Evolutionary conservation across 1,140 invertebrate species (phyloP).

Genomic region (Zaprionus ghesquierei): DNA sequence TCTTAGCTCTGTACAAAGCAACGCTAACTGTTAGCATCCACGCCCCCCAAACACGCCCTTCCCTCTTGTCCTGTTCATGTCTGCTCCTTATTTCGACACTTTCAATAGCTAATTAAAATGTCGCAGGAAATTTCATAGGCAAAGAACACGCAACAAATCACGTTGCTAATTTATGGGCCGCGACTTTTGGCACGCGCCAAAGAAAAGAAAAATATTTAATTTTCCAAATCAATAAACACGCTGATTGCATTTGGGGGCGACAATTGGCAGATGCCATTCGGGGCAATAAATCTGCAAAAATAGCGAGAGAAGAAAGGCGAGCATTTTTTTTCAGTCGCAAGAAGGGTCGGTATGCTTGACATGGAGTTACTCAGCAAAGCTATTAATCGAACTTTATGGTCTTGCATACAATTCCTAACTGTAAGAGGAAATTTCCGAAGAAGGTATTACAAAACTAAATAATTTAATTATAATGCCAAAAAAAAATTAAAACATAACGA

Average conservation of each 20-base stretch:
- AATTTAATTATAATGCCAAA: too few relatives aligned
- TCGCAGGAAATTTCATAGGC: constrained; percentile 48
- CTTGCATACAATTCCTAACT: too few relatives aligned
- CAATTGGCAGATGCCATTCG: constrained; percentile 64
- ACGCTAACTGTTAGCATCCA: neutral
- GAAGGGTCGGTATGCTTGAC: neutral
- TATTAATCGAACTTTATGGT: too few relatives aligned
- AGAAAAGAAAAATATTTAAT: constrained; percentile 75
- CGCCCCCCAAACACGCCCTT: neutral
- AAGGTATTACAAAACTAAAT: too few relatives aligned
- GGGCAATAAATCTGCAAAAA: constrained; percentile 65
- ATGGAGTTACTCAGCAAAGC: neutral
- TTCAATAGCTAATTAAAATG: constrained; percentile 67
- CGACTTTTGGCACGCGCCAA: constrained; percentile 52
- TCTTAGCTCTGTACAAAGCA: constrained; percentile 44
- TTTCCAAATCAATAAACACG: constrained; percentile 80
- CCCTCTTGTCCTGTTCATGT: too few relatives aligned
- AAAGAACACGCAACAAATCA: constrained; percentile 39
- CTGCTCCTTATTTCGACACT: neutral
- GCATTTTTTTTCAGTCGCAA: too few relatives aligned
- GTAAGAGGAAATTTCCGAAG: too few relatives aligned
- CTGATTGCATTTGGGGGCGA: constrained; percentile 74
- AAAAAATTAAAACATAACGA: too few relatives aligned
- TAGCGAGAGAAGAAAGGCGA: neutral
- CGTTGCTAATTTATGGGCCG: constrained; percentile 62